These are phyloP conservation scores for Sebastes schlegelii DNA, from an alignment of 2,113 vertebrate genomes.

Conservation along the genomic window DNA sequence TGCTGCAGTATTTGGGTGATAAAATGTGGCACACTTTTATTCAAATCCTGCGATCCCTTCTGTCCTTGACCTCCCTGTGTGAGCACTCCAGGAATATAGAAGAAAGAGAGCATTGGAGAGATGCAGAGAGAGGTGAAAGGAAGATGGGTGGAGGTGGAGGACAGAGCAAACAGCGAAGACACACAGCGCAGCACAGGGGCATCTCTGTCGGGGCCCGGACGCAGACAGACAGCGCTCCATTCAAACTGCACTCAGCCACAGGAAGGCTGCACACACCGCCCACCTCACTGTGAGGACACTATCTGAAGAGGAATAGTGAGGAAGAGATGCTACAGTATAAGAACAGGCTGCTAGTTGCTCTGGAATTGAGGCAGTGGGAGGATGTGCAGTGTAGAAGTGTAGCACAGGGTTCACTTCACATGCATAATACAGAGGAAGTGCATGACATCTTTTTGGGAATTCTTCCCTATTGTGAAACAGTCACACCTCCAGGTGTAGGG, in stretches of 20 bases:
- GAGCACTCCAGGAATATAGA: background rate
- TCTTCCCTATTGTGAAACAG: background rate
- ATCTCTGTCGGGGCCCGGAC: conserved; percentile 54
- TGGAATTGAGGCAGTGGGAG: background rate
- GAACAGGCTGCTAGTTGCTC: background rate
- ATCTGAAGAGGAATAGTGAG: conserved; percentile 17
- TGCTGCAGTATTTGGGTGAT: background rate
- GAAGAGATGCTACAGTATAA: conserved; percentile 14
- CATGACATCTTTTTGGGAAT: background rate
- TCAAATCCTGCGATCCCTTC: background rate
- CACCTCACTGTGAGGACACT: conserved; percentile 24
- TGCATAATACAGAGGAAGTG: background rate
- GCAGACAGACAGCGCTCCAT: conserved; percentile 51
- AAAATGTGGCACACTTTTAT: background rate
- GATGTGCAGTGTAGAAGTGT: background rate
- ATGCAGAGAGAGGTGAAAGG: conserved; percentile 7
- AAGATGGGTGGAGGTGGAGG: conserved; percentile 22
- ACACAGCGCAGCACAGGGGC: conserved; percentile 57
- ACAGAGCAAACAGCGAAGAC: conserved; percentile 56
- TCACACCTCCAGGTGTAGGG: background rate
- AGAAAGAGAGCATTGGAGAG: background rate
- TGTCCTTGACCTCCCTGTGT: conserved; percentile 22
- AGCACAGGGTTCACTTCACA: background rate
- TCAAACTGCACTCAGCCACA: conserved; percentile 32
- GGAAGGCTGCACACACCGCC: conserved; percentile 24